phyloP scores from a whole-genome alignment of 2,113 vertebrate genomes.

The Rostratula benghalensis region DNA sequence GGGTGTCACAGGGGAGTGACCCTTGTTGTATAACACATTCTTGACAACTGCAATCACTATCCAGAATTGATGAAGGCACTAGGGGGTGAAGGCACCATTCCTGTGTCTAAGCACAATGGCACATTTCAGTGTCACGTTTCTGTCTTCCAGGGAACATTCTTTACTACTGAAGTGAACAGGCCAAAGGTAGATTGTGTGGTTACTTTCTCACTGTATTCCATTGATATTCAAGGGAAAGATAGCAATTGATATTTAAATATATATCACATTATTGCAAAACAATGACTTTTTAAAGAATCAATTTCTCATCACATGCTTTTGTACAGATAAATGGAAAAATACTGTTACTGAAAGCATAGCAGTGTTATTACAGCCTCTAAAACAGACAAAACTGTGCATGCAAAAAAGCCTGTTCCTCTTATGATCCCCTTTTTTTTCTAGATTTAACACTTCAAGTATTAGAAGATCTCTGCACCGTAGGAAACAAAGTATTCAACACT shows the following conservation, averaged over 20 bases:
- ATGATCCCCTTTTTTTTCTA: not conserved
- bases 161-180: not conserved
- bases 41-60: not conserved
- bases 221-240: not conserved
- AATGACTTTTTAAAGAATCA: not conserved
- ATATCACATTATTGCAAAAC: not conserved
- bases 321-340: not conserved
- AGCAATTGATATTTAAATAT: not conserved
- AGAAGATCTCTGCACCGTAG: not conserved
- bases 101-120: not conserved
- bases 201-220: not conserved
- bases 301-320: not conserved
- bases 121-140: not conserved
- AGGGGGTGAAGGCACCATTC: accelerated
- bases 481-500: not conserved
- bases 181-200: not conserved
- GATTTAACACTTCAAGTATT: not conserved
- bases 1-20: not conserved
- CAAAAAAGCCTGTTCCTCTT: not conserved
- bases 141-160: not conserved
- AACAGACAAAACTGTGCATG: not conserved
- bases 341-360: not conserved
- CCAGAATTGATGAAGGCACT: not conserved
- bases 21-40: accelerated
- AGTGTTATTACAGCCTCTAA: not conserved